These are phyloP conservation scores for Drosophila orena DNA, from an alignment of 1,140 invertebrate species.

Conservation along the genomic window DNA sequence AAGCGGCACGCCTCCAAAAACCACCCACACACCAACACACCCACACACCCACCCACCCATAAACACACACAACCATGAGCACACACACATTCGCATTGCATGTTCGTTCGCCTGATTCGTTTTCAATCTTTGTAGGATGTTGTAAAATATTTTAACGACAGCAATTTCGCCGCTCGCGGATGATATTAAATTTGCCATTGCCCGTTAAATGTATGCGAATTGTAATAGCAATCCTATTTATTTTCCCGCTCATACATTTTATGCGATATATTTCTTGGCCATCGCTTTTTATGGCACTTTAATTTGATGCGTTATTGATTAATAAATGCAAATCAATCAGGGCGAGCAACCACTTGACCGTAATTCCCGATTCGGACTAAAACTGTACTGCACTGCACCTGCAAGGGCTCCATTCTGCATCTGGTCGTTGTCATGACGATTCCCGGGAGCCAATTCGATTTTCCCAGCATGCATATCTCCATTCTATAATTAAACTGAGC, in stretches of 20 bases:
- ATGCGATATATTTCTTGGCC: constrained; percentile 12
- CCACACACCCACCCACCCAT: no score
- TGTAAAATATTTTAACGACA: constrained; percentile 51
- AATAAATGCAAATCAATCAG: constrained; percentile 23
- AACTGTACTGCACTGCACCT: constrained; percentile 5
- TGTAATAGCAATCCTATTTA: constrained; percentile 40
- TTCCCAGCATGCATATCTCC: constrained; percentile 14
- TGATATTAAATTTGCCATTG: constrained; percentile 35
- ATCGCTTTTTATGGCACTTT: constrained; percentile 27
- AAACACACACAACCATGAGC: constrained; percentile 3
- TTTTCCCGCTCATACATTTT: constrained; percentile 33
- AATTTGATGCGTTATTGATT: constrained; percentile 34
- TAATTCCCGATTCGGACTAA: constrained; percentile 5
- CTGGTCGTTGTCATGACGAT: constrained; percentile 27
- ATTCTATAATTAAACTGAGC: constrained; percentile 44
- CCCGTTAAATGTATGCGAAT: constrained; percentile 26
- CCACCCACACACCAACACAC: no score
- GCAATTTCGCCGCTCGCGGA: constrained; percentile 43
- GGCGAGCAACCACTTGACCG: constrained; percentile 1
- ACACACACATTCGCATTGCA: constrained; percentile 18
- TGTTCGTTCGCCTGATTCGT: constrained; percentile 41
- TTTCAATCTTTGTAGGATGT: constrained; percentile 57
- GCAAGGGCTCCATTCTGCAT: constrained; percentile 2
- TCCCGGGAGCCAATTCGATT: constrained; percentile 9
- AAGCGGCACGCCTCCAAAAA: constrained; percentile 8